Evolutionary conservation across 1,140 invertebrate species (phyloP), one percentile per base, ranked within the genome.

Genomic region (Matsumurasca onukii): DNA sequence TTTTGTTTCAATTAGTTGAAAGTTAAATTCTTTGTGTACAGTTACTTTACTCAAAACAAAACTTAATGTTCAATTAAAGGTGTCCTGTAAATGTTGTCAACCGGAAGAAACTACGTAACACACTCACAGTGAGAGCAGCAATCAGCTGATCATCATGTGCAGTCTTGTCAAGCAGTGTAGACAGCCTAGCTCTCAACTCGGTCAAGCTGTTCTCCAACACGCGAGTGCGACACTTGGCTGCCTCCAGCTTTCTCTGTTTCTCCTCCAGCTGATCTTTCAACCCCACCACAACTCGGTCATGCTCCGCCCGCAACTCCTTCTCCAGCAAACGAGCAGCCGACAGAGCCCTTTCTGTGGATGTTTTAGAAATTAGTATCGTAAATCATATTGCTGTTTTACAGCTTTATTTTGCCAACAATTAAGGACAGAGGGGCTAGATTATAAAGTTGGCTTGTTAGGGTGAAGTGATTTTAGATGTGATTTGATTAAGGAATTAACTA

Each of bases 211-310:
- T 82, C 72, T 86, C 84, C 12, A 88, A 75, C 67, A 84, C 83
- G 75, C 80, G 82, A 48, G 82, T 82, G 72, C 85, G 80, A 45
- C 85, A 83, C 72, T 76, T 81, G 1, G 81, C 76, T 12, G 80
- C 82, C 9, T 87, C 85, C 1, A 86, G 69, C 76, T 86, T 88
- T 48, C 79, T 85, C 62, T 83, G 86, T 3, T 83, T 70, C 0
- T 84, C 80, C 20, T 82, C 80, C 27, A 83, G 55, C 0, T 76
- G 74, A 17, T 66, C 59, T 69, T 79, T 79, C 34, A 71, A 73
- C 31, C 73, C 76, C 59, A 71, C 74, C 0, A 86, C 79, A 65
- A 86, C 82, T 74, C 80, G 84, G 70, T 80, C 84, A 0, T 79
- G 75, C 57, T 84, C 81, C 66, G 80, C 80, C 69, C 84, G 84